Evolutionary conservation across 2,888 invertebrate genomes (phyloP), one percentile per base, ranked within the genome.

Genomic region (Pandemis cinnamomeana): DNA sequence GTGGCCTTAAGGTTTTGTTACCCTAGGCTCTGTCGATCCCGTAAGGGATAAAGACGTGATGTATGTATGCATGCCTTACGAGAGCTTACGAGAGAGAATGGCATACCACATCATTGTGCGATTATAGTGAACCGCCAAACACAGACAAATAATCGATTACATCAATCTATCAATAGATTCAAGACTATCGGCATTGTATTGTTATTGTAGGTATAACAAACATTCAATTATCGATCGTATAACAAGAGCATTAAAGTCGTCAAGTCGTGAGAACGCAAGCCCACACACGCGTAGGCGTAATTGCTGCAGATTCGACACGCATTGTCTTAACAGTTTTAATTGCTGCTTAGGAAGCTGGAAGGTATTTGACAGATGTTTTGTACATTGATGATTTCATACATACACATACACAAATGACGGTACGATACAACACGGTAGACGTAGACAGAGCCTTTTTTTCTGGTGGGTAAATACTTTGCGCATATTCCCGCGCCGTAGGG

Each of bases 271-370:
- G 20, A 58, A 58, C 5, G n/a, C 6, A n/a, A 58, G 10, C 20
- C 27, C 58, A 27, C 58, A 11, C 27, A 27, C 58, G 58, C 27
- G 27, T 27, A 58, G 27, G 58, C 58, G 5, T 58, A 58, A 58
- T 58, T 27, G 2, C 27, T 58, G 5, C 27, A 58, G 7, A 36
- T 48, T 48, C 48, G 64, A 48, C 64, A 7, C 13, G 64, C 64
- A 64, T 64, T 64, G 64, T 48, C 7, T 63, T 64, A 7, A 64
- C 27, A 44, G 61, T 64, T 44, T 7, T 64, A 13, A 64, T 48
- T 64, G 61, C 41, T 27, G 58, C 58, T 58, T 27, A 27, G 58
- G 58, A 11, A 58, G 58, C 58, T 11, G 7, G 27, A 11, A 55
- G 2, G 0, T n/a, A 20, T 27, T 11, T 58, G 27, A 58, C 11